Evolutionary conservation across 2,797 vertebrate genomes (phyloP).

Genomic region (Taenioides sp.): DNA sequence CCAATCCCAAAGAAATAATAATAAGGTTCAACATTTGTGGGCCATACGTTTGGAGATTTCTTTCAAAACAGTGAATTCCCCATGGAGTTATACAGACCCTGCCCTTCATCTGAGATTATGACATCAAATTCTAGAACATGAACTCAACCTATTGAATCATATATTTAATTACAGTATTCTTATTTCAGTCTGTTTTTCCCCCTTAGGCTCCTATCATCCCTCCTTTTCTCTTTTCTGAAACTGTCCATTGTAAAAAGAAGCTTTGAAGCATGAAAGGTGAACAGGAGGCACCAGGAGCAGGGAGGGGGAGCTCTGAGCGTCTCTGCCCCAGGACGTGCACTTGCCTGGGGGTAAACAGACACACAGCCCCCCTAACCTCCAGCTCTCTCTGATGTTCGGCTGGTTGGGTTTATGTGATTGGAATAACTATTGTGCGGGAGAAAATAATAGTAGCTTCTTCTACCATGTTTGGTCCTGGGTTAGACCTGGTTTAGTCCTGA

Average conservation of each 20-base stretch:
- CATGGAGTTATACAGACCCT: too few species aligned
- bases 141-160: too few species aligned
- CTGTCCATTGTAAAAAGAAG: slow-evolving; percentile 83
- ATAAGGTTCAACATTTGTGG: too few species aligned
- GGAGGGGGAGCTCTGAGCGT: slow-evolving; percentile 40
- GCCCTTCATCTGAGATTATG: too few species aligned
- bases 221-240: slow-evolving; percentile 74
- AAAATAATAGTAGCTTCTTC: neutral
- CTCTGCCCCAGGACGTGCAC: slow-evolving; percentile 66
- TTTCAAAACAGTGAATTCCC: too few species aligned
- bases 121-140: too few species aligned
- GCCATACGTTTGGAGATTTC: too few species aligned
- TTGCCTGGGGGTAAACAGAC: slow-evolving; percentile 74
- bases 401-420: neutral
- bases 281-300: slow-evolving; percentile 69
- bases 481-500: too few species aligned
- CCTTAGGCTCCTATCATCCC: slow-evolving; percentile 27
- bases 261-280: slow-evolving; percentile 93
- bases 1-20: too few species aligned
- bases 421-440: neutral
- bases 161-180: too few species aligned
- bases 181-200: too few species aligned
- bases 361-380: slow-evolving; percentile 39
- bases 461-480: too few species aligned
- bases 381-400: neutral